These are phyloP conservation scores for Myrmophylax atrothorax DNA, from an alignment of 2,113 vertebrate species.

Conservation along the genomic window DNA sequence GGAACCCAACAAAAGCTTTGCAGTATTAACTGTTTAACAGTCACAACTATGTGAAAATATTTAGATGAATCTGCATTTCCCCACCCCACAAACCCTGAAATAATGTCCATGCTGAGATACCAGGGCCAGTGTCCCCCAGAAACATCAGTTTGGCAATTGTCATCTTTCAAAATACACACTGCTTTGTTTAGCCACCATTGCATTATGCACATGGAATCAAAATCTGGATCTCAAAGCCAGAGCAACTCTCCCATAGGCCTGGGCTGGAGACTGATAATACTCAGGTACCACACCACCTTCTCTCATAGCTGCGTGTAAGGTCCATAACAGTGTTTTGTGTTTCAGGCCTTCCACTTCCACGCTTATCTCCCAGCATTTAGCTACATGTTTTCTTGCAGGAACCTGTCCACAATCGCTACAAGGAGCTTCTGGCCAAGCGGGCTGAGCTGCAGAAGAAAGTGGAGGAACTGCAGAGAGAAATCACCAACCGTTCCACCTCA, in stretches of 20 bases:
- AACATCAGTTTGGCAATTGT: not conserved
- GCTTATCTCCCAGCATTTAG: not conserved
- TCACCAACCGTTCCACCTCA: constrained; percentile 86
- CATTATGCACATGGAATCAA: not conserved
- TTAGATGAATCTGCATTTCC: not conserved
- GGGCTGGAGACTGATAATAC: not conserved
- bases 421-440: constrained; percentile 92
- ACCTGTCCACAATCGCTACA: constrained; percentile 90
- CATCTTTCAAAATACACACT: accelerated
- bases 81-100: not conserved
- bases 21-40: not conserved
- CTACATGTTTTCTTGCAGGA: constrained; percentile 72
- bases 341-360: not conserved
- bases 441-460: constrained; percentile 94
- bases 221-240: not conserved
- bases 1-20: not conserved
- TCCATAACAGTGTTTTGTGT: accelerated
- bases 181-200: not conserved
- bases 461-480: constrained; percentile 93
- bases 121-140: not conserved
- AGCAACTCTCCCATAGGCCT: not conserved
- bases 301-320: not conserved
- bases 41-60: not conserved
- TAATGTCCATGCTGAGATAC: not conserved
- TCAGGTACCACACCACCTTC: not conserved